Conservation (phyloP, 1,140 invertebrate species). For the Eriocheir sinensis region DNA sequence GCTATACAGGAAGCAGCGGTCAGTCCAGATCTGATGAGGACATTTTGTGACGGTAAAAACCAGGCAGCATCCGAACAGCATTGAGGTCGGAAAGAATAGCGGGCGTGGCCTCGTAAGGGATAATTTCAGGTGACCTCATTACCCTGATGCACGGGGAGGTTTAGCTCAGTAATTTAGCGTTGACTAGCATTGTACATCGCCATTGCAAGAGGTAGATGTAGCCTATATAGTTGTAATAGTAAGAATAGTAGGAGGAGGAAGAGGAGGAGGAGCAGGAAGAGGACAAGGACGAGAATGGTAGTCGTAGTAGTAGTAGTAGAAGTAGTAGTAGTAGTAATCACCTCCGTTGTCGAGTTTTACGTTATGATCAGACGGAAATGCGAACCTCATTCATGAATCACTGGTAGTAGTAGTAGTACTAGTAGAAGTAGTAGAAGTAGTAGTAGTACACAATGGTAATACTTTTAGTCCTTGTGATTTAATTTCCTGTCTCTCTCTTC, state of each 20-base stretch:
- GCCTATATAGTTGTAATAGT: too few relatives aligned
- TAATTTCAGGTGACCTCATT: background rate
- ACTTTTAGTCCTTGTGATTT: slow-evolving; percentile 4
- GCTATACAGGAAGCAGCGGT: slow-evolving; percentile 20
- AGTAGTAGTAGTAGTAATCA: too few relatives aligned
- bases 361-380: too few relatives aligned
- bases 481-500: slow-evolving; percentile 6
- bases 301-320: background rate
- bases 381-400: too few relatives aligned
- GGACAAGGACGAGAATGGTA: too few relatives aligned
- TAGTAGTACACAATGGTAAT: background rate
- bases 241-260: background rate
- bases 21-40: background rate
- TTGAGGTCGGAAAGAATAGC: background rate
- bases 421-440: background rate
- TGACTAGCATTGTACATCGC: background rate
- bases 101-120: background rate
- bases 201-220: too few relatives aligned
- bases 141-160: background rate
- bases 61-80: background rate
- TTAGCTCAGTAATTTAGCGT: background rate
- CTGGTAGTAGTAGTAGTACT: background rate
- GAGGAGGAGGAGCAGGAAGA: too few relatives aligned
- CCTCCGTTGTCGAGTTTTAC: too few relatives aligned
- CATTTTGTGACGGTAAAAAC: slow-evolving; percentile 10